Base-by-base conservation (phyloP, 1,140 invertebrate species). In the Saxidomus purpurata region DNA sequence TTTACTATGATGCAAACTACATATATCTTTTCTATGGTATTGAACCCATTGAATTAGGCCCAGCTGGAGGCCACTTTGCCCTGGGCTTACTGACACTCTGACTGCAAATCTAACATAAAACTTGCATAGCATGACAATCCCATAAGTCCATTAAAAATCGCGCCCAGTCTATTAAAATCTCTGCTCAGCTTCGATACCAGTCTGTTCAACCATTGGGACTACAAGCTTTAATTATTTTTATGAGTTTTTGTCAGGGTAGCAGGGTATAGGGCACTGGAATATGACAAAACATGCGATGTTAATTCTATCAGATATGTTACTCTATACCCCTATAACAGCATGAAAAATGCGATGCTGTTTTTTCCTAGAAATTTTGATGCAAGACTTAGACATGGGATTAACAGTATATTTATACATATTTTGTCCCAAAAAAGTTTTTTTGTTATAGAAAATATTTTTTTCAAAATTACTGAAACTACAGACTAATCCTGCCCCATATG, bases 31-130 rank as follows among this genome's bases (percentile, higher is more conserved):
- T 22, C 52, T 40, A 63, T 55, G n/a, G 34, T 25, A 43, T 28
- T 31, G 71, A 61, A 77, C 76, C 63, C 67, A 59, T 86, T 87
- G 85, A 59, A 79, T 34, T 1, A 47, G 40, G 38, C 49, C 34
- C 71, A 43, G 55, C 40, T 25, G 55, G 74, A 79, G 40, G 22
- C 74, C 31, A 79, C 13, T 17, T 19, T n/a, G 15, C 36, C 40
- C 28, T 19, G 25, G n/a, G 22, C 67, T 77, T 61, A 79, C n/a
- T 76, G 71, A 79, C 85, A 36, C 17, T 59, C 22, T 19, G 19
- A 52, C n/a, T 43, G 61, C 69, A 88, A 67, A 71, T 69, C 61
- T 69, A 79, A 49, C 38, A 79, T 61, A 77, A 79, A 87, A 61
- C 74, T 79, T n/a, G 31, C 49, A 77, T 17, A 8, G 1, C 55